Conservation (phyloP, 2,888 invertebrate species). For the Aphodius sticticus region DNA sequence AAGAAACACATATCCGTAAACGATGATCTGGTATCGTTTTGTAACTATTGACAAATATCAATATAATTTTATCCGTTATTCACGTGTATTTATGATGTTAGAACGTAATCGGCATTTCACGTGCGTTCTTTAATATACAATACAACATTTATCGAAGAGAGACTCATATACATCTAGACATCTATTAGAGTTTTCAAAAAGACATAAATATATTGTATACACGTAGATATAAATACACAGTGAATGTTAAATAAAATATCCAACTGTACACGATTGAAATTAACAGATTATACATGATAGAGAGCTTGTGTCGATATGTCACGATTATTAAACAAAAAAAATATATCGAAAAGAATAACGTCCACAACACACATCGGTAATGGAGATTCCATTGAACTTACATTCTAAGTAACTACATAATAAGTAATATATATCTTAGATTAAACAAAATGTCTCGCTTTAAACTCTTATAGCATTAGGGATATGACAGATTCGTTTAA, state of each 20-base stretch:
- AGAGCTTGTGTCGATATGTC: constrained; percentile 4
- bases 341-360: not conserved
- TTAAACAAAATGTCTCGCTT: not conserved
- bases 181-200: not conserved
- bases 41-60: not conserved
- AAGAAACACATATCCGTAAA: not conserved
- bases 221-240: not conserved
- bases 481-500: not conserved
- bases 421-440: not conserved
- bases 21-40: not conserved
- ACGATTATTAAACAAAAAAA: not conserved
- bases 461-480: not conserved
- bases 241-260: not conserved
- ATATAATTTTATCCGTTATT: not conserved
- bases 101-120: too few relatives aligned
- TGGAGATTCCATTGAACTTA: not conserved
- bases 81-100: not conserved
- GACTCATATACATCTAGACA: not conserved
- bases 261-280: not conserved
- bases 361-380: not conserved
- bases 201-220: not conserved
- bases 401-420: not conserved
- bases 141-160: constrained; percentile 4
- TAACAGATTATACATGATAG: not conserved
- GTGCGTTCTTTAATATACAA: not conserved